These are phyloP conservation scores for Bacillus rossius DNA, from an alignment of 1,140 invertebrate species.

Conservation along the genomic window DNA sequence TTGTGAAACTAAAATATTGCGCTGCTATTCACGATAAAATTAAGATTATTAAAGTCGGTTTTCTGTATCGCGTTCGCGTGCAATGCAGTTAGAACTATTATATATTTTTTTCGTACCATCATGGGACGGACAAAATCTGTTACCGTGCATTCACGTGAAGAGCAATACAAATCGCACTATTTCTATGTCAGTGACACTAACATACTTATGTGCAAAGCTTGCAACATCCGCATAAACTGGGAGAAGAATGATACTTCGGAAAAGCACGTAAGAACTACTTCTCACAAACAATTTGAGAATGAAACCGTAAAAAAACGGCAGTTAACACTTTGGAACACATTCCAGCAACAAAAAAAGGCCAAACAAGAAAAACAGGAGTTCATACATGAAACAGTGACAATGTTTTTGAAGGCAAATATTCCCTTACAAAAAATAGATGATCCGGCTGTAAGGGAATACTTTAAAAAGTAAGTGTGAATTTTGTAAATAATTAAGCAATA, in stretches of 20 bases:
- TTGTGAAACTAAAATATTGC: too few relatives aligned
- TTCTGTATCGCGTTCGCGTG: too few relatives aligned
- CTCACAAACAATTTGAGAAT: not conserved
- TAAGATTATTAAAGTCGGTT: too few relatives aligned
- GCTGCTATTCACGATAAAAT: too few relatives aligned
- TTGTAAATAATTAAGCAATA: not conserved
- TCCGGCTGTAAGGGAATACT: not conserved
- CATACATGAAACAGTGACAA: slow-evolving; percentile 1
- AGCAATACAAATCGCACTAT: not conserved
- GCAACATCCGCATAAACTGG: not conserved
- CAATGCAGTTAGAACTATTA: too few relatives aligned
- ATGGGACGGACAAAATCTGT: not conserved
- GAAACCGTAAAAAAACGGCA: not conserved
- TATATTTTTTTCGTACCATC: not conserved
- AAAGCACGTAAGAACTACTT: not conserved
- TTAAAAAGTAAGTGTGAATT: slow-evolving; percentile 1
- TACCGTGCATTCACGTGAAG: not conserved
- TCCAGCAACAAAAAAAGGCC: slow-evolving; percentile 3
- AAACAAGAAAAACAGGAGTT: slow-evolving; percentile 4
- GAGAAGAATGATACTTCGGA: not conserved
- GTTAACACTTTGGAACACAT: not conserved
- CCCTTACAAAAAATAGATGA: not conserved
- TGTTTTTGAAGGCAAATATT: slow-evolving; percentile 5
- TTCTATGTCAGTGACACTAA: slow-evolving; percentile 2
- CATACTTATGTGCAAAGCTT: slow-evolving; percentile 1